Base-by-base conservation (phyloP, 2,888 invertebrate species). In the Thymelicus lineola region DNA sequence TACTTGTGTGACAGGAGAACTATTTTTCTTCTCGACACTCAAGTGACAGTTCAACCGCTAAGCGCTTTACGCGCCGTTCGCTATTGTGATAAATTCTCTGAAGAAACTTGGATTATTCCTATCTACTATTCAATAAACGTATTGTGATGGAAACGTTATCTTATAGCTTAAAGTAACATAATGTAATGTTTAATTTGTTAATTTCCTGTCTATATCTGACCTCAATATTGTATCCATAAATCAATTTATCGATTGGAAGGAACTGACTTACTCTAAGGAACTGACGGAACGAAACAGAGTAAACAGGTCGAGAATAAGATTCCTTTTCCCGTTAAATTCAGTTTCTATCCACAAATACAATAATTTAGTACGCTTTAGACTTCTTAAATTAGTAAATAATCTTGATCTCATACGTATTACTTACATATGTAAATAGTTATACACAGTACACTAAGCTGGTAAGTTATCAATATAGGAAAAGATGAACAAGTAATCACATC, bases 21-120 rank as follows among this genome's bases (percentile, higher is more conserved):
- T 64, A 64, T 64, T 64, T 55, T 55, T 64, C 64, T 64, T 55
- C 64, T 42, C 64, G 45, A 64, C 64, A 64, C 64, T 64, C 42
- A 50, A 55, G 53, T 64, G 64, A 55, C 64, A 64, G 55, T 57
- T 55, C 20, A 17, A 64, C 45, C 64, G 64, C 64, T 64, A 45
- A 64, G 64, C 36, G 38, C 55, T 64, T 55, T 55, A 64, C 64
- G 64, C 64, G 55, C 45, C 55, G 36, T 20, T 55, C 36, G 35
- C 62, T 50, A 50, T 50, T 55, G 55, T 64, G 64, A 64, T 55
- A 62, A 62, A 62, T 62, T 62, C 14, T 57, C 36, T n/a, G 35
- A 57, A 35, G 57, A 55, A 55, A 55, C 28, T 57, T 57, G 35
- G 57, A 57, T 57, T 35, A 57, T 57, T 12, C 55, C 14, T 36